Conservation (phyloP, 2,888 invertebrate genomes). For the Tupiocoris notatus region DNA sequence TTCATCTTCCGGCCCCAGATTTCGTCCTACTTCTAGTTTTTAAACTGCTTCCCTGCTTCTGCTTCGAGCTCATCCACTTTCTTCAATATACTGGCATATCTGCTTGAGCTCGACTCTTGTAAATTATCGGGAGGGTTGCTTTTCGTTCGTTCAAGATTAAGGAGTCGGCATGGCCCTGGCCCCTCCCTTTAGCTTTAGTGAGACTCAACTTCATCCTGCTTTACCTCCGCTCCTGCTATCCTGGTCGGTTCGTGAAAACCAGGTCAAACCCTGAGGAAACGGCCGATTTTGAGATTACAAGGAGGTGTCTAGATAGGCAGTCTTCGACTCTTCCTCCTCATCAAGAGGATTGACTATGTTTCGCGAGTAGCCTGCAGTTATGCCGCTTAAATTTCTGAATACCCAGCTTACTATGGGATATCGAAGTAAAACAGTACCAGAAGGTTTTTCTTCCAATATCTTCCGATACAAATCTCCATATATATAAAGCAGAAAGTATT, state of each 20-base stretch:
- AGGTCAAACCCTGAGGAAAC: conserved; percentile 20
- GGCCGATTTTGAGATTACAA: conserved; percentile 19
- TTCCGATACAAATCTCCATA: too few species aligned
- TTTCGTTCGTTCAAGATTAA: neutral
- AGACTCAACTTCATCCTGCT: neutral
- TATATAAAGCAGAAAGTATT: too few species aligned
- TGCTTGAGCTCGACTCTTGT: neutral
- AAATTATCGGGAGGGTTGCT: conserved; percentile 14
- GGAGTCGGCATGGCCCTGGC: neutral
- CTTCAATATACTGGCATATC: neutral
- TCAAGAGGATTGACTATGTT: neutral
- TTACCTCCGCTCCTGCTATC: neutral
- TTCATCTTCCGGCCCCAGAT: neutral
- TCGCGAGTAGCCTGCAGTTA: neutral
- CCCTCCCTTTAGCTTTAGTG: neutral
- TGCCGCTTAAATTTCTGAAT: too few species aligned
- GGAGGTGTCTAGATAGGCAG: neutral
- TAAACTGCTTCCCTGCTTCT: neutral
- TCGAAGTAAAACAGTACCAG: too few species aligned
- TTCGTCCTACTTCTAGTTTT: neutral
- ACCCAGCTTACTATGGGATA: too few species aligned
- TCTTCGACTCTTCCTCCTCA: neutral
- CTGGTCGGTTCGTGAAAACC: conserved; percentile 1
- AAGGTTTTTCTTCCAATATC: too few species aligned
- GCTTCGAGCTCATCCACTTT: neutral